Evolutionary conservation across 2,113 vertebrate species (phyloP).

Genomic region (Hystrix brachyura): DNA sequence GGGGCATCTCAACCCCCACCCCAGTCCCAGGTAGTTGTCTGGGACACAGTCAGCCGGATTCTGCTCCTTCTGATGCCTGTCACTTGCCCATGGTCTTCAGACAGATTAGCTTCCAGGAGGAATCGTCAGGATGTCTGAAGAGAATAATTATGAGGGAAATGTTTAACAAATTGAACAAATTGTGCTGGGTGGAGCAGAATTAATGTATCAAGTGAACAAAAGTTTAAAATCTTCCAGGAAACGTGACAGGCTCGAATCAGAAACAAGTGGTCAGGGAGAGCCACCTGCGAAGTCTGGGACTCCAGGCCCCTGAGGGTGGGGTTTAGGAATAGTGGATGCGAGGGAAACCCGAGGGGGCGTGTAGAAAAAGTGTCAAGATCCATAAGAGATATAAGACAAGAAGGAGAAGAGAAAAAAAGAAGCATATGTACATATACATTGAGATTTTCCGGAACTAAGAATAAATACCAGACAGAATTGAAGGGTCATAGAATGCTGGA

Average conservation of each 20-base stretch:
- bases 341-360: neutral
- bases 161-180: neutral
- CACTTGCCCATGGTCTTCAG: neutral
- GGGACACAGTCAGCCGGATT: neutral
- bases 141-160: neutral
- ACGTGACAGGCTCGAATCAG: neutral
- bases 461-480: neutral
- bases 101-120: neutral
- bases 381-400: too few species aligned
- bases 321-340: neutral
- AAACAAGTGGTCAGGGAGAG: neutral
- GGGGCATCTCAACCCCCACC: neutral
- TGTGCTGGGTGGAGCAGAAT: neutral
- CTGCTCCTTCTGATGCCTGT: neutral
- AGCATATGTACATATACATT: neutral
- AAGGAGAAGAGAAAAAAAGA: too few species aligned
- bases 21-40: neutral
- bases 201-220: neutral
- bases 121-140: neutral
- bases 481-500: neutral
- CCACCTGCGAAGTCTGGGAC: neutral
- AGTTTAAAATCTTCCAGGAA: neutral
- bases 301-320: neutral
- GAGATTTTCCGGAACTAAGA: neutral
- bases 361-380: neutral